Evolutionary conservation across 2,113 vertebrate species (phyloP).

Genomic region (Ochotona princeps): DNA sequence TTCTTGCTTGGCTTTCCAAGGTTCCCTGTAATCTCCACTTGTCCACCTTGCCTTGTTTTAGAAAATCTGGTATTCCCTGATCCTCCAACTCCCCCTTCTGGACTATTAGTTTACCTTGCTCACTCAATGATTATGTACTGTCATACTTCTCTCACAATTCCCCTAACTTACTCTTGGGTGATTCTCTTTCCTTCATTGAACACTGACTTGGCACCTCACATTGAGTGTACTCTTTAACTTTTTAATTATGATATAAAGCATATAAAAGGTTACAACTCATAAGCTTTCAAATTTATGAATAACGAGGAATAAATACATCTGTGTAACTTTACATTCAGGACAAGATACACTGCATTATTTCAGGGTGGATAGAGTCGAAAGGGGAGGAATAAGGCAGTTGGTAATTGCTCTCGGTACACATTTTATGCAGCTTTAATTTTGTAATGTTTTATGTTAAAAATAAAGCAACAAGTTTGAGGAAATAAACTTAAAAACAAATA

Average conservation of each 20-base stretch:
- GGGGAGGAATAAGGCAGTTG: too few species aligned
- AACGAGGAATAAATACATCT: not conserved
- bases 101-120: not conserved
- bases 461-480: not conserved
- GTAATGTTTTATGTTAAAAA: not conserved
- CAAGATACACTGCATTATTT: not conserved
- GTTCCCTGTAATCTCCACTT: not conserved
- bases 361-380: not conserved
- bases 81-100: conserved; percentile 54
- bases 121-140: not conserved
- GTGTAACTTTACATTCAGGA: not conserved
- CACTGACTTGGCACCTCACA: not conserved
- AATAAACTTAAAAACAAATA: not conserved
- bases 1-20: not conserved
- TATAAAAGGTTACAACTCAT: not conserved
- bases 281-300: not conserved
- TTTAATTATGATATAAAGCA: not conserved
- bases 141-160: not conserved
- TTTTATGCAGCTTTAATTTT: not conserved
- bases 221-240: not conserved
- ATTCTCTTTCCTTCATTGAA: not conserved
- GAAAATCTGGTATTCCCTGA: not conserved
- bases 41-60: too few species aligned
- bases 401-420: not conserved
- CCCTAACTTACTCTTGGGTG: not conserved